Conservation (phyloP, 2,888 invertebrate genomes). For the Drosophila melanosoma region DNA sequence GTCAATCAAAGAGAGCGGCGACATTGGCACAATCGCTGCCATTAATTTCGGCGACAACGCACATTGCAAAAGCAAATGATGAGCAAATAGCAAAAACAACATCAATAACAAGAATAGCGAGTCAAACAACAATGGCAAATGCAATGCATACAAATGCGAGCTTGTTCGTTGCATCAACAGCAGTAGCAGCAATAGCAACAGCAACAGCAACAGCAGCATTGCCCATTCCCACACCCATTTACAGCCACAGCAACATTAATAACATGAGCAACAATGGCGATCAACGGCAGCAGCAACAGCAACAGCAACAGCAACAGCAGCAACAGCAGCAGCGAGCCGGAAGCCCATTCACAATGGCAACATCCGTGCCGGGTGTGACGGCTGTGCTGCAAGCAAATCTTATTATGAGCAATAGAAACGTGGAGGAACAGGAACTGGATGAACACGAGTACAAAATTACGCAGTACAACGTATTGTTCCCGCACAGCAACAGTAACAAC, state of each 20-base stretch:
- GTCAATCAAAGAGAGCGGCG: slow-evolving; percentile 73
- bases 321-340: slow-evolving; percentile 40
- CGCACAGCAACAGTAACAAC: slow-evolving; percentile 23
- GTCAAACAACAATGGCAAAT: slow-evolving; percentile 24
- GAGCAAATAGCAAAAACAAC: slow-evolving; percentile 28
- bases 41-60: slow-evolving; percentile 67
- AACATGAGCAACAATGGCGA: slow-evolving; percentile 63
- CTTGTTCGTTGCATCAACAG: slow-evolving; percentile 30
- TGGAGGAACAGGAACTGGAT: slow-evolving; percentile 65
- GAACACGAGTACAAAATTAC: slow-evolving; percentile 65
- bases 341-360: slow-evolving; percentile 29
- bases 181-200: slow-evolving; percentile 21
- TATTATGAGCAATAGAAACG: slow-evolving; percentile 74
- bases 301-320: slow-evolving; percentile 47
- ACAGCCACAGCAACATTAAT: slow-evolving; percentile 57
- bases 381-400: slow-evolving; percentile 65
- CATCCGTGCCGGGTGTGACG: slow-evolving; percentile 28
- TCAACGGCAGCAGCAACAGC: slow-evolving; percentile 49
- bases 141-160: slow-evolving; percentile 43
- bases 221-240: slow-evolving; percentile 38
- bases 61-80: slow-evolving; percentile 58
- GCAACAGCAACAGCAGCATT: slow-evolving; percentile 43
- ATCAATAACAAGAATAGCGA: slow-evolving; percentile 33
- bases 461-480: slow-evolving; percentile 48
- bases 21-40: slow-evolving; percentile 60